Base-by-base conservation (phyloP, 2,888 invertebrate species). In the Thymelicus acteon region DNA sequence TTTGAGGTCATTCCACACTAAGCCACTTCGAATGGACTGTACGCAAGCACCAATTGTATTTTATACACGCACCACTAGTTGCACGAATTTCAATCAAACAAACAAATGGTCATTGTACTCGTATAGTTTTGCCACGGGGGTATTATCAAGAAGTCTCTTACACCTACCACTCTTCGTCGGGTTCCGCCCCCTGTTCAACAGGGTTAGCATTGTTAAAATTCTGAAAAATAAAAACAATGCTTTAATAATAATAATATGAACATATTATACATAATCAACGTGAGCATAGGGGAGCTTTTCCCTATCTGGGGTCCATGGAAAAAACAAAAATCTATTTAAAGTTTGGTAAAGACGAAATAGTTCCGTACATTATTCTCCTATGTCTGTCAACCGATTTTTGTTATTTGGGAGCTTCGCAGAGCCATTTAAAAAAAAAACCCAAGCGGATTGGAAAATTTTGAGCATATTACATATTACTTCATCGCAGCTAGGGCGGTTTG, bases 161-260 rank as follows among this genome's bases (percentile, higher is more conserved):
- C 48, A 58, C 80, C 80, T 94, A 95, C 95, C 95, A 95, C 39
- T 90, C 91, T 75, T 95, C 95, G 7, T 95, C 94, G 0, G 92
- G 93, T 76, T 95, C 94, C 52, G 88, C 84, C 13, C 90, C 90
- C 71, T 84, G 86, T 6, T 82, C 84, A 0, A 73, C 80, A 0
- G 81, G 75, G 8, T 88, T 73, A 40, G 78, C 75, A 65, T 82
- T 85, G 73, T 88, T 89, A 80, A 92, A 91, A 72, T 85, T 88
- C 93, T 92, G 85, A 13, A 87, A 84, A 39, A 49, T 47, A 52
- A 13, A 49, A 48, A 58, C 7, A 37, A 57, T 19, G 8, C 0
- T 10, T 10, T 48, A 48, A 48, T 48, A 13, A 13, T 48, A 48
- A 48, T 31, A 0, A 31, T 31, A 31, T 31, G 3, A 19, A 19